These are phyloP conservation scores for Mesochorus sp. DNA, from an alignment of 2,888 invertebrate species.

Conservation along the genomic window DNA sequence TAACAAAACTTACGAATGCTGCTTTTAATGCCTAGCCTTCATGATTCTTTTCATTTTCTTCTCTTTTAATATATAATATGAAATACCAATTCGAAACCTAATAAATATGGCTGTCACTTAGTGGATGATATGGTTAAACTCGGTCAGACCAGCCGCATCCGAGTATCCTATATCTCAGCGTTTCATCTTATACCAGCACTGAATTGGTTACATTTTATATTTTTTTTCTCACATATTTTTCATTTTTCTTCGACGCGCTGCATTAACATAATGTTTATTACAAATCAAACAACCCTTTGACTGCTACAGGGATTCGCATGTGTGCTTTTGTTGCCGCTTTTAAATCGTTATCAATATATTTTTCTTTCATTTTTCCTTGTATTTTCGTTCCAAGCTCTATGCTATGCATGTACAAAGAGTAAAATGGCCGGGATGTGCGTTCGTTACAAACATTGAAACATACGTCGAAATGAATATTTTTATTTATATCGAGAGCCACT, in stretches of 20 bases:
- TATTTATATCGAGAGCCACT: neutral
- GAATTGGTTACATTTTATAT: slow-evolving; percentile 43
- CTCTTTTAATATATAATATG: slow-evolving; percentile 41
- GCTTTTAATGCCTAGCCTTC: slow-evolving; percentile 36
- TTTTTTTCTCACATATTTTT: slow-evolving; percentile 1
- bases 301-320: slow-evolving; percentile 36
- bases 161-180: slow-evolving; percentile 57
- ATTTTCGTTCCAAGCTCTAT: slow-evolving; percentile 18
- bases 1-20: slow-evolving; percentile 58
- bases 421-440: slow-evolving; percentile 36
- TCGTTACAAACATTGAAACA: slow-evolving; percentile 41
- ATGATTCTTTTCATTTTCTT: slow-evolving; percentile 13
- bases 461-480: slow-evolving; percentile 9
- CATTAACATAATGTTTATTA: slow-evolving; percentile 61
- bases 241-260: slow-evolving; percentile 22
- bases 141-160: slow-evolving; percentile 66
- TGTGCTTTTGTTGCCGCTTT: too few relatives aligned
- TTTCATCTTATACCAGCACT: slow-evolving; percentile 54
- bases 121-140: slow-evolving; percentile 63
- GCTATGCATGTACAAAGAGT: neutral
- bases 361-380: too few relatives aligned
- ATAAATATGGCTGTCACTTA: slow-evolving; percentile 55
- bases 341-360: too few relatives aligned
- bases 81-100: slow-evolving; percentile 58
- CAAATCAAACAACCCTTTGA: slow-evolving; percentile 62